Conservation (phyloP, 2,113 vertebrate species). For the Azemiops feae region DNA sequence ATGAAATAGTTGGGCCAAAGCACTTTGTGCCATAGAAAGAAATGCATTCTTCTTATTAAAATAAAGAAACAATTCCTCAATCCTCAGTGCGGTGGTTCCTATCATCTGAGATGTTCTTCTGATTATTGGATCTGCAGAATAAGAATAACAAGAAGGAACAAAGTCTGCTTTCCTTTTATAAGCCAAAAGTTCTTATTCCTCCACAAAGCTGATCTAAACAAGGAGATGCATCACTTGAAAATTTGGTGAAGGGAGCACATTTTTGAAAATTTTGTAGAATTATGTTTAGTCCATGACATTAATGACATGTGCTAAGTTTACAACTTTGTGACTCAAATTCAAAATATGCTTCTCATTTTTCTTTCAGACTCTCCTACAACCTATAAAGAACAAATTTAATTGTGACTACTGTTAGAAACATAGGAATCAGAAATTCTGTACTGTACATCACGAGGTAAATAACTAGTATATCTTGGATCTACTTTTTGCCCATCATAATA, state of each 20-base stretch:
- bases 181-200: background rate
- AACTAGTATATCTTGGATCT: background rate
- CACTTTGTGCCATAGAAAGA: background rate
- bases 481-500: background rate
- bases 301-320: background rate
- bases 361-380: background rate
- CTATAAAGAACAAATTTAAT: background rate
- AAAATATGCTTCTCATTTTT: background rate
- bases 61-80: background rate
- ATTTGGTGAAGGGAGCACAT: background rate
- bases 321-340: background rate
- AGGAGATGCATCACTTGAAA: background rate
- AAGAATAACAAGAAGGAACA: background rate
- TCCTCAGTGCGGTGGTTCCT: background rate
- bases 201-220: background rate
- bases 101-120: background rate
- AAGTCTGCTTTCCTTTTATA: background rate
- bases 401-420: background rate
- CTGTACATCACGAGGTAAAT: background rate
- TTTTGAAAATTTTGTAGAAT: background rate
- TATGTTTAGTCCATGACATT: background rate
- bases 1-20: background rate
- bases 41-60: background rate
- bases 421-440: background rate
- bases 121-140: background rate